Base-by-base conservation (phyloP, 1,140 invertebrate genomes). In the Micrasema longulum region DNA sequence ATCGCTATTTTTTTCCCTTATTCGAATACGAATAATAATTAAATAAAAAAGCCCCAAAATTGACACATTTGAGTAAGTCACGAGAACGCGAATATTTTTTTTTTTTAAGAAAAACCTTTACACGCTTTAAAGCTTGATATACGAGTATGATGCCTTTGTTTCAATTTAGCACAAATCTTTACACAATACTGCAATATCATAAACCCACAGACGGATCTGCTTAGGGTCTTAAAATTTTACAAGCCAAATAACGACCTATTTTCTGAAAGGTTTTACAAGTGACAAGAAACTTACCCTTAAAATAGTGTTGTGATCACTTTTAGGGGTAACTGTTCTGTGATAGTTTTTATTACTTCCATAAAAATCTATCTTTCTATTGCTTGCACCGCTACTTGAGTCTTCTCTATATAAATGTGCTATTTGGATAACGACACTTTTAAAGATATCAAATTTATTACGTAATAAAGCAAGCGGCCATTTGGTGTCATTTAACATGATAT, bases 281-380 rank as follows among this genome's bases (percentile, higher is more conserved):
- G 31, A 36, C 53, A 16, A 35, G 53, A 57, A 57, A 57, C 35
- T 31, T 57, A 16, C 14, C 26, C 6, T 20, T 31, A 16, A 35
- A 57, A 57, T 36, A 36, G 36, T 57, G 26, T 57, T 35, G 53
- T 38, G 26, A 57, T 36, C 53, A 36, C 53, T 57, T 57, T 57
- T 7, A 35, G 31, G 36, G 50, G 53, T 57, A 36, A 36, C 53
- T 14, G 6, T 57, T 57, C 53, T 57, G n/a, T 14, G 53, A 57
- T 57, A 57, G 53, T 57, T 57, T 57, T 57, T 57, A 36, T 16
- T 31, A 9, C 1, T 20, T 12, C 36, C 53, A 18, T 57, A 36
- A 57, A 57, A 55, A 55, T 26, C 26, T 35, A 35, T 26, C 52
- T 55, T 55, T 55, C 16, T 35, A n/a, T n/a, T n/a, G n/a, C n/a